These are phyloP conservation scores for Sinocyclocheilus rhinocerous DNA, from an alignment of 2,113 vertebrate genomes.

Conservation along the genomic window DNA sequence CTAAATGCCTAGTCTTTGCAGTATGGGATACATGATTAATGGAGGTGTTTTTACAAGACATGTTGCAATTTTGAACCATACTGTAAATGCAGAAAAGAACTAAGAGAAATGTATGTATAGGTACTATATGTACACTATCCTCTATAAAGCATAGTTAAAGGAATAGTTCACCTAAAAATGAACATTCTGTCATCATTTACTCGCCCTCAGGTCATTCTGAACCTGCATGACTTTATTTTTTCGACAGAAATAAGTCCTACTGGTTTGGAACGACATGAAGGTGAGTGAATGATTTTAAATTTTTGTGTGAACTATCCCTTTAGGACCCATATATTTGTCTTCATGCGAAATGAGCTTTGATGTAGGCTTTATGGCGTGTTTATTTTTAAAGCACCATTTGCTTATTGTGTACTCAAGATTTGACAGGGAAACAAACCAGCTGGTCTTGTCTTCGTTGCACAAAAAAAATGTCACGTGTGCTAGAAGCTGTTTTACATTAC, in stretches of 20 bases:
- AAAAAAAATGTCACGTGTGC: constrained; percentile 40
- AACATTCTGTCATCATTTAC: neutral
- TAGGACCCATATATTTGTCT: neutral
- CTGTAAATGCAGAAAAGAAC: neutral
- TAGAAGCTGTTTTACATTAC: constrained; percentile 37
- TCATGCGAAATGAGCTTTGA: constrained; percentile 14
- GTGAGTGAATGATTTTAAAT: neutral
- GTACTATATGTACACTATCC: neutral
- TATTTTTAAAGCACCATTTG: constrained; percentile 21
- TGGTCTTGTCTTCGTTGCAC: constrained; percentile 56
- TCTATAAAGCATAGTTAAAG: neutral
- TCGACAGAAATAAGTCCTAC: neutral
- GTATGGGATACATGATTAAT: neutral
- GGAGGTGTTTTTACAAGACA: neutral
- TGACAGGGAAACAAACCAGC: constrained; percentile 60
- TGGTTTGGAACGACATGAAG: neutral
- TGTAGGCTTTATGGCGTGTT: neutral
- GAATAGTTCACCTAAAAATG: neutral
- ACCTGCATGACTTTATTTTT: neutral
- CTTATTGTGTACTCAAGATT: constrained; percentile 19
- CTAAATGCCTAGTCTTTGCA: neutral
- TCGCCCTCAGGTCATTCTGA: neutral
- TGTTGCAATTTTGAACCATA: neutral
- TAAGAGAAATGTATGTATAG: neutral
- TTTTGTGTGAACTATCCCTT: neutral